Percentiles rank a stretch among this genome's conserved stretches.
Evolutionary conservation across 2,797 vertebrate species (phyloP).

Genomic region (Phataginus tetradactyla): DNA sequence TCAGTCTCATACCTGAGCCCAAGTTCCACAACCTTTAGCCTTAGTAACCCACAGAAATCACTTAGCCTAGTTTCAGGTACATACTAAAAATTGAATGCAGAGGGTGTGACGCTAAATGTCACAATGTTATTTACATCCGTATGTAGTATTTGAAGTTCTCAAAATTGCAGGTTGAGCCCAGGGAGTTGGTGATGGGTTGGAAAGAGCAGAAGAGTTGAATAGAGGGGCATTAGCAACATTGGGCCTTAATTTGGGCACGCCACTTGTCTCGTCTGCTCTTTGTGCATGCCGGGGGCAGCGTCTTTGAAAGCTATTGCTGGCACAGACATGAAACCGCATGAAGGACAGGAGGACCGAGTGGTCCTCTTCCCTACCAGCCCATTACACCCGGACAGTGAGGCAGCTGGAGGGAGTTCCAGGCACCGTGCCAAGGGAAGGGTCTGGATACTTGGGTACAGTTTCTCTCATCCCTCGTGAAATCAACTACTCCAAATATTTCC

Average conservation of each 20-base stretch:
- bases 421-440: background rate
- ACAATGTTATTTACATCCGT: background rate
- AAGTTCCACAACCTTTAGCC: background rate
- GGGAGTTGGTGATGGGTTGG: too few relatives aligned
- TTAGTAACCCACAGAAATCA: background rate
- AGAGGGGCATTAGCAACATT: accelerated
- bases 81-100: background rate
- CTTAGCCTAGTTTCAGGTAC: too few relatives aligned
- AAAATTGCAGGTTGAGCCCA: background rate
- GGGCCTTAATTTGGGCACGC: background rate
- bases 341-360: background rate
- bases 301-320: background rate
- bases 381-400: background rate
- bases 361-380: background rate
- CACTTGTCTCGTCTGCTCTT: background rate
- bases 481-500: background rate
- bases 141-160: background rate
- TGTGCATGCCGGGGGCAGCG: background rate
- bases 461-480: background rate
- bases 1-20: accelerated
- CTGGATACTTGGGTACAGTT: background rate
- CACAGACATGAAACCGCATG: background rate
- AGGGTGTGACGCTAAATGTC: background rate
- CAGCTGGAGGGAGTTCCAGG: background rate
- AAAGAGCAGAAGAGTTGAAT: background rate